A percentile compares a stretch with the other conserved stretches of the same genome.
These are phyloP conservation scores for Haliaeetus leucogaster DNA, from an alignment of 2,113 vertebrate genomes.

Conservation along the genomic window DNA sequence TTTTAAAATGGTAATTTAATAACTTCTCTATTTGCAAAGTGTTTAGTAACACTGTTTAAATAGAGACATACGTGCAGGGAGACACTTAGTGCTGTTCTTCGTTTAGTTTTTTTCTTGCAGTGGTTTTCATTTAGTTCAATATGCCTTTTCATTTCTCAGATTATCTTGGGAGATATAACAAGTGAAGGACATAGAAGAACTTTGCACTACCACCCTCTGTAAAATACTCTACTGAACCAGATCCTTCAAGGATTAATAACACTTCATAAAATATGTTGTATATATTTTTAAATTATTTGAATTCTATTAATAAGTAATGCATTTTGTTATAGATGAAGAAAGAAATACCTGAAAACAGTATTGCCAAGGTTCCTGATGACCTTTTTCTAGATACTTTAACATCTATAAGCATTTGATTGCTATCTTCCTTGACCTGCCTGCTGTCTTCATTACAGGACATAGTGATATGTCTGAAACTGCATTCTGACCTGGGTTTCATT, in stretches of 20 bases:
- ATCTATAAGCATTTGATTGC: background rate
- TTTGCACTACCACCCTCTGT: fast-evolving
- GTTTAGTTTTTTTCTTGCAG: background rate
- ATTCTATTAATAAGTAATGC: background rate
- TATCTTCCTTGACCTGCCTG: background rate
- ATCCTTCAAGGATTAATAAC: background rate
- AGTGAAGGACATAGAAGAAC: background rate
- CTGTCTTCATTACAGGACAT: background rate
- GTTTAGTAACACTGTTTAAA: background rate
- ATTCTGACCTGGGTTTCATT: background rate
- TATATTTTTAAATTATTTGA: fast-evolving
- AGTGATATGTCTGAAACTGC: background rate
- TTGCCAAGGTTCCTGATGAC: background rate
- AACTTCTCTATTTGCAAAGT: background rate
- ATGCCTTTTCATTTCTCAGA: background rate
- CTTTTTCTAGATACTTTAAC: background rate
- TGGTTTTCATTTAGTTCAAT: background rate
- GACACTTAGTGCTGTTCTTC: background rate
- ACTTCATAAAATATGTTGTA: background rate
- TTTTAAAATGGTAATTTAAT: background rate
- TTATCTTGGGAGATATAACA: background rate
- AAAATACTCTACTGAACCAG: background rate
- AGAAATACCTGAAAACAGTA: background rate
- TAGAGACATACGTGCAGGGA: background rate
- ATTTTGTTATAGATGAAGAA: background rate